Base-by-base conservation (phyloP, 2,797 vertebrate species). In the Acipenser ruthenus region DNA sequence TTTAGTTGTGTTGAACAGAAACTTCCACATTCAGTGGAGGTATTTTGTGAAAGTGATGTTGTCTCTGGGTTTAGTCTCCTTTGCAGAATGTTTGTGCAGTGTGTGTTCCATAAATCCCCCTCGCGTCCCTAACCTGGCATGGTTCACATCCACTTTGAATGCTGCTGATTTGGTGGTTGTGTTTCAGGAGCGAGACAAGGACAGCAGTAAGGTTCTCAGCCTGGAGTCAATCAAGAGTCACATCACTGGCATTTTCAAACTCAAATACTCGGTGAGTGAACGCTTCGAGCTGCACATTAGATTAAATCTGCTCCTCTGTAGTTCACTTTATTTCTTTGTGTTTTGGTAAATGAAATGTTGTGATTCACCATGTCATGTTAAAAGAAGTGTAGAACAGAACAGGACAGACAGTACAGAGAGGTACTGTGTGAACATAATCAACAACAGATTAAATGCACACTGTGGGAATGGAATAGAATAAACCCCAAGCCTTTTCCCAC, bases 171-270 rank as follows among this genome's bases (percentile, higher is more conserved):
- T 37, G 23, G 23, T 70, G 49, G 53, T 7, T 71, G 60, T 71
- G 68, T 69, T 64, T 65, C 70, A 90, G 87, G 91, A 94, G 58
- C 83, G 81, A 6, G 80, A 78, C 6, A 79, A 72, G 70, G 90
- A 92, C 8, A 75, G 80, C 15, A 75, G 80, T 0, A 88, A 81
- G 65, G 58, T 81, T 0, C 80, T 86, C 0, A 79, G 84, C 0
- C 72, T 93, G 79, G 94, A 95, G 4, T 87, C 87, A 48, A 82
- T 98, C 67, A 81, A 86, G 65, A 92, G 78, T 73, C 93, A 93
- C 74, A 86, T 96, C 72, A 88, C 90, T 0, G 86, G 87, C 68
- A 83, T 97, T 68, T 96, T 98, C 77, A 92, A 90, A 73, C 86
- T 88, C 65, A 95, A 90, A 77, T 83, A 77, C 80, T 90, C 86